phyloP scores from a whole-genome alignment of 2,113 vertebrate genomes.

The Platysteira castanea region DNA sequence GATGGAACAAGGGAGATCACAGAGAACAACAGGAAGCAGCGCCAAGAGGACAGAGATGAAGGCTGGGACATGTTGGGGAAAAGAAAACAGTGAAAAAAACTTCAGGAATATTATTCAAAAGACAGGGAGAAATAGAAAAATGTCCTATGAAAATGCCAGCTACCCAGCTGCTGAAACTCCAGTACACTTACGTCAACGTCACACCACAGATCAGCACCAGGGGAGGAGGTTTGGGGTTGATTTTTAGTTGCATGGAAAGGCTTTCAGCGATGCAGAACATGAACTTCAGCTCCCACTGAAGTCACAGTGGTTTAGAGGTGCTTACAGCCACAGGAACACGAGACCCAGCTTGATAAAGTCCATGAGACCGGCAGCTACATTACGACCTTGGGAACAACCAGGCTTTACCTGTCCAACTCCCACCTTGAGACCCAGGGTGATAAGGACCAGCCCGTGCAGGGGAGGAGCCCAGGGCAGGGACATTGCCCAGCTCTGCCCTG shows the following conservation, averaged over 20 bases:
- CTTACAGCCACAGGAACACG: background rate
- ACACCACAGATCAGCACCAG: background rate
- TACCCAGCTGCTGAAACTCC: slow-evolving; percentile 29
- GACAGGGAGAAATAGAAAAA: background rate
- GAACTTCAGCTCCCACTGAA: background rate
- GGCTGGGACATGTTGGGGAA: background rate
- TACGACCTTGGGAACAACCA: background rate
- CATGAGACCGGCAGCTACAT: background rate
- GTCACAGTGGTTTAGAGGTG: background rate
- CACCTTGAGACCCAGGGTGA: background rate
- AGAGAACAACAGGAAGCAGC: slow-evolving; percentile 13
- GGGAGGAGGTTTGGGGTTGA: background rate
- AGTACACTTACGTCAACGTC: background rate
- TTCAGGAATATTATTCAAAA: slow-evolving; percentile 3
- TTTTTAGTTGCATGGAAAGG: background rate
- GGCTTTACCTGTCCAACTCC: background rate
- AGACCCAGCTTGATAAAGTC: background rate
- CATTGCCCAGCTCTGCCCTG: background rate
- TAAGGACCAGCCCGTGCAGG: background rate
- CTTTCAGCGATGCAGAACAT: background rate
- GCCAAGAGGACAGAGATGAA: background rate
- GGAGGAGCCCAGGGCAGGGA: background rate
- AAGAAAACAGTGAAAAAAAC: background rate
- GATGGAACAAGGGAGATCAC: slow-evolving; percentile 34
- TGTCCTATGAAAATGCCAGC: background rate